Conservation (phyloP, 2,797 vertebrate genomes). For the Hippopotamyrus pictus region DNA sequence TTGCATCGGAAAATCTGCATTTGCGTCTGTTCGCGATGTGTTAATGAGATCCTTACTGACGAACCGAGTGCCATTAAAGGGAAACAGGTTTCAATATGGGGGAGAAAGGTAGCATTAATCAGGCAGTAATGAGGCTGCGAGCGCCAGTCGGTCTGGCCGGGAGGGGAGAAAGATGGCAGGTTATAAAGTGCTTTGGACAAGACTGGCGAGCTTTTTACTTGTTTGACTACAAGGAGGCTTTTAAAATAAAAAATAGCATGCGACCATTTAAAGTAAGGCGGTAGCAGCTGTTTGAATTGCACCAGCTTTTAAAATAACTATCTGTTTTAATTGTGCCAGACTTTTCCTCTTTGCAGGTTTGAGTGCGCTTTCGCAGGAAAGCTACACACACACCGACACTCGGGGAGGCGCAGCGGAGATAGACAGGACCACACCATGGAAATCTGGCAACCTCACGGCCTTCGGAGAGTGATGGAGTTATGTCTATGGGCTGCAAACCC, state of each 20-base stretch:
- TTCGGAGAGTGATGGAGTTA: constrained; percentile 40
- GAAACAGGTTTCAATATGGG: background rate
- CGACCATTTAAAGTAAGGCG: background rate
- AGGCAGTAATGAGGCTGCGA: background rate
- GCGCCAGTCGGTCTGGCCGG: background rate
- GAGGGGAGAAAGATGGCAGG: background rate
- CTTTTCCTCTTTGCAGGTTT: background rate
- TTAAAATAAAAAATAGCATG: background rate
- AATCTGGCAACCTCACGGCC: constrained; percentile 19
- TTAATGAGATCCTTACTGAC: constrained; percentile 1
- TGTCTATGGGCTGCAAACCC: constrained; percentile 36
- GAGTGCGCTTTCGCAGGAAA: background rate
- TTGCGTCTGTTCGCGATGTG: background rate
- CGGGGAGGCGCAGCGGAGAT: constrained; percentile 3
- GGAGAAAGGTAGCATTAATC: background rate
- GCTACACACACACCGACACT: background rate
- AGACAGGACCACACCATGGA: background rate
- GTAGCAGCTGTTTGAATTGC: background rate
- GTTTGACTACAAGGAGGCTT: background rate
- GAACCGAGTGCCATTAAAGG: background rate
- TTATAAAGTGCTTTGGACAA: background rate
- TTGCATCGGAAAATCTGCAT: background rate
- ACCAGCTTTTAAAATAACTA: constrained; percentile 1
- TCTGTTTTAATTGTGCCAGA: background rate
- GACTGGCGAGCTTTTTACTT: background rate